These are phyloP conservation scores for Folsomia manolachei DNA, from an alignment of 2,888 invertebrate species.

Conservation along the genomic window DNA sequence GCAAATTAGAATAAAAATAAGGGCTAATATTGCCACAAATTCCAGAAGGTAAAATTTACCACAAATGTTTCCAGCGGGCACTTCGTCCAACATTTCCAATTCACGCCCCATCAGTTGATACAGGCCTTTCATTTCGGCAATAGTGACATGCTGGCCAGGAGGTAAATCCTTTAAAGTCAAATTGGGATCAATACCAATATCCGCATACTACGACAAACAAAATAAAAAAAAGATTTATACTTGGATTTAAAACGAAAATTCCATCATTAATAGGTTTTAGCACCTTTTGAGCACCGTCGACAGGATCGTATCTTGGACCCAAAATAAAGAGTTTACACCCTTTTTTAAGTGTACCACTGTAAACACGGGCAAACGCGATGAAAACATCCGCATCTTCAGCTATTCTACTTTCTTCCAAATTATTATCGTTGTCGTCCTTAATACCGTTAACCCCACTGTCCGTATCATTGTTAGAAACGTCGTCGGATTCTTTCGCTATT, in stretches of 20 bases:
- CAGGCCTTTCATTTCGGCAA: slow-evolving; percentile 66
- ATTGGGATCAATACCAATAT: slow-evolving; percentile 51
- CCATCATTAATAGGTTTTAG: background rate
- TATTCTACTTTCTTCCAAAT: background rate
- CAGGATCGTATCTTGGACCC: slow-evolving; percentile 83
- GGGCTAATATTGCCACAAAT: background rate
- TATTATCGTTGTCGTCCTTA: slow-evolving; percentile 31
- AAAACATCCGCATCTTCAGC: slow-evolving; percentile 59
- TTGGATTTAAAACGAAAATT: background rate
- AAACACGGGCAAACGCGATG: slow-evolving; percentile 88
- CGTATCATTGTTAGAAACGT: slow-evolving; percentile 7
- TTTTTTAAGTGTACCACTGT: slow-evolving; percentile 75
- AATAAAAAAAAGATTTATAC: background rate
- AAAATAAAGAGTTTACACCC: slow-evolving; percentile 79
- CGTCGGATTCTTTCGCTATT: slow-evolving; percentile 46
- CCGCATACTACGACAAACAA: slow-evolving; percentile 42
- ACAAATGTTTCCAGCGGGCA: slow-evolving; percentile 86
- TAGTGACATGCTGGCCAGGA: slow-evolving; percentile 66
- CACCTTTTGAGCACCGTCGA: slow-evolving; percentile 45
- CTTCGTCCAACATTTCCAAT: slow-evolving; percentile 71
- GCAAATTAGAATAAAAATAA: background rate
- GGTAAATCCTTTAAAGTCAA: slow-evolving; percentile 63
- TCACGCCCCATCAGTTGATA: slow-evolving; percentile 93
- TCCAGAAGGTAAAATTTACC: slow-evolving; percentile 57
- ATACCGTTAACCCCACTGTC: slow-evolving; percentile 29